Evolutionary conservation across 1,140 invertebrate genomes (phyloP).

Genomic region (Venturia canescens): DNA sequence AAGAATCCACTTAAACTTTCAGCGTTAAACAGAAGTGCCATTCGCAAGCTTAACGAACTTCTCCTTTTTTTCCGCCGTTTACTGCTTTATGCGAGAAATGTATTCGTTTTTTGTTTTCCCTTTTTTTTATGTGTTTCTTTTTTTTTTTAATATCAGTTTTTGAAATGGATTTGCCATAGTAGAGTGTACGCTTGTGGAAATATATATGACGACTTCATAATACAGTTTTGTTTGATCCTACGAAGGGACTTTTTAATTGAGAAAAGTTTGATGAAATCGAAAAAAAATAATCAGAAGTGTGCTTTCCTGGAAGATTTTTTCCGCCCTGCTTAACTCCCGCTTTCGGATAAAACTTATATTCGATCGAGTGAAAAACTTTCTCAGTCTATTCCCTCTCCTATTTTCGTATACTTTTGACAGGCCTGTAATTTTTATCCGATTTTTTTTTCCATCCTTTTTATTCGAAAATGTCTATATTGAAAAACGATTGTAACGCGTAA

Average conservation of each 20-base stretch:
- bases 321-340: neutral
- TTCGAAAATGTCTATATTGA: neutral
- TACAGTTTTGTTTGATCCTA: neutral
- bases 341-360: neutral
- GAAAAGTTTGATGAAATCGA: neutral
- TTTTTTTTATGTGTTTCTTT: neutral
- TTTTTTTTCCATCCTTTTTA: too few species aligned
- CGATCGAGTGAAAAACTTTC: slow-evolving; percentile 4
- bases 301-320: neutral
- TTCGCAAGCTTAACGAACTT: slow-evolving; percentile 22
- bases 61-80: slow-evolving; percentile 7
- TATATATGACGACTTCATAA: neutral
- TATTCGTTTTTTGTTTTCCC: neutral
- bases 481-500: neutral
- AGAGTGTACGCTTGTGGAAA: neutral
- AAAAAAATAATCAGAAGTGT: neutral
- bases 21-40: slow-evolving; percentile 34
- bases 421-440: too few species aligned
- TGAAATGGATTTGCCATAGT: neutral
- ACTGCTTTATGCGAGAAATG: slow-evolving; percentile 5
- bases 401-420: too few species aligned
- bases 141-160: slow-evolving; percentile 9
- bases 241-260: neutral
- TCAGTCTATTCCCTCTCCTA: too few species aligned
- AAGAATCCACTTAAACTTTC: slow-evolving; percentile 37